Evolutionary conservation across 1,140 invertebrate species (phyloP), one percentile per base, ranked within the genome.

Genomic region (Pseudomyrmex dendroicus): DNA sequence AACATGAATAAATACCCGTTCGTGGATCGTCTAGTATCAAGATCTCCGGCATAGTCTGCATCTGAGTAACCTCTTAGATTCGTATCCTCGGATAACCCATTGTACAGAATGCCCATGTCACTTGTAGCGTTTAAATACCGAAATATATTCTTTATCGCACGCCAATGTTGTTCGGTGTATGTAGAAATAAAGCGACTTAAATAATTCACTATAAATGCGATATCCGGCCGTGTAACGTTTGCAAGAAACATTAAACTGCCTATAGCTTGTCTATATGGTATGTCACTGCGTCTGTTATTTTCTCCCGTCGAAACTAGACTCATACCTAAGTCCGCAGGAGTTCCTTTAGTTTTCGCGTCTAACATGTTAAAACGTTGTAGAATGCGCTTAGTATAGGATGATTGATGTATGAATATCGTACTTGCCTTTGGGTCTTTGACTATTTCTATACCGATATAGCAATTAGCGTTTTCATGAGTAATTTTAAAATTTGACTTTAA

Each of bases 151-250:
- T 50, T 67, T 7, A 67, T 5, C 1, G 64, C 17, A 0, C 17
- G 1, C 46, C 64, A 67, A 7, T 50, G 64, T 13, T 67, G 17
- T 12, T 15, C n/a, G 17, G 4, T 5, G 2, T 13, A 64, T 25
- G 10, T 50, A 5, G 57, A 22, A 20, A 64, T 1, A 61, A 59
- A 74, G 3, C 66, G 20, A 46, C 80, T 83, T 10, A 63, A 7
- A 8, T 35, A 62, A 15, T 73, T 83, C 1, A 83, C 52, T 1
- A 57, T 57, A 9, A 20, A 83, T 10, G 54, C 17, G 5, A 83
- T 83, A 15, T 83, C 70, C 0, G 80, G 70, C 13, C 70, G 63
- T 7, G 50, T 63, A 2, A 73, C 59, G 46, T 44, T 82, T 10
- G 78, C 35, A 0, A 56, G 22, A 12, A 63, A 82, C 46, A 72